Percentiles rank a stretch among this genome's conserved stretches.
phyloP scores from a whole-genome alignment of 2,888 invertebrate genomes.

The Aelia acuminata region DNA sequence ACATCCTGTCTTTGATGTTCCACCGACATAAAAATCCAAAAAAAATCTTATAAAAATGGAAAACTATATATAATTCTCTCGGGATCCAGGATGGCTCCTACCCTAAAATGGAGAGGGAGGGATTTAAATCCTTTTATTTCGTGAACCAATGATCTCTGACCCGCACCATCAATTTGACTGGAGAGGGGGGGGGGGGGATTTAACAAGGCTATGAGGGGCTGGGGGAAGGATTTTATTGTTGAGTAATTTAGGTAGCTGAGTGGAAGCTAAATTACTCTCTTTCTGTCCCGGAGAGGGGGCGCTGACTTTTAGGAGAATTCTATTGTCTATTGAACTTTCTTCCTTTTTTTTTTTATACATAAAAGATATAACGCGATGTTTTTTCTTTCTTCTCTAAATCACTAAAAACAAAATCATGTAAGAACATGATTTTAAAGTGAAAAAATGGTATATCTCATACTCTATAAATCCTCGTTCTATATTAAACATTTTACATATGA shows the following conservation, averaged over 20 bases:
- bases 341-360: no score
- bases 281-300: not conserved
- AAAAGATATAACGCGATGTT: not conserved
- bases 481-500: no score
- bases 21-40: not conserved
- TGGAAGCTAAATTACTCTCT: not conserved
- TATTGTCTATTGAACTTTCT: not conserved
- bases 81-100: not conserved
- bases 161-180: not conserved
- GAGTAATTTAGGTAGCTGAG: not conserved
- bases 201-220: not conserved
- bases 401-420: no score
- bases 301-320: not conserved
- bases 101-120: not conserved
- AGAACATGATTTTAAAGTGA: no score
- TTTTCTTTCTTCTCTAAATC: no score
- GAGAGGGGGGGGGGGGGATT: not conserved
- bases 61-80: not conserved
- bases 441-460: no score
- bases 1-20: not conserved
- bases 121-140: conserved; percentile 38
- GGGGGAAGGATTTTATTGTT: conserved; percentile 10
- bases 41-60: not conserved
- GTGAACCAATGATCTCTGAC: not conserved
- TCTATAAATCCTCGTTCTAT: no score